A percentile compares a stretch with the other conserved stretches of the same genome.
phyloP scores from a whole-genome alignment of 2,113 vertebrate species.

The Hippopotamus amphibius region DNA sequence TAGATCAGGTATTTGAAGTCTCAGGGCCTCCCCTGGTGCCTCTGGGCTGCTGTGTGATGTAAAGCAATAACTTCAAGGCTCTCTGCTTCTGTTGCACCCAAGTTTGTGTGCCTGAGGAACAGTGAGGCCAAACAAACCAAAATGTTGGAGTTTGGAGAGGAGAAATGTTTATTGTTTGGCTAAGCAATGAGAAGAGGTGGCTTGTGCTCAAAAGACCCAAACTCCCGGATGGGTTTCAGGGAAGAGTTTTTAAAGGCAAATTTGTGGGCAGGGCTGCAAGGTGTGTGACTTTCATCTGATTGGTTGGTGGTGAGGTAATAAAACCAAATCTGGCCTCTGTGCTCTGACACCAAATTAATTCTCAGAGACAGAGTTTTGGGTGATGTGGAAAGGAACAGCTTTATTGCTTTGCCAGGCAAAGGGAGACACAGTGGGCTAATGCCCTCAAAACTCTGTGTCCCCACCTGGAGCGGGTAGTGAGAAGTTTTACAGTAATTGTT shows the following conservation, averaged over 20 bases:
- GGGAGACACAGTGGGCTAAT: not conserved
- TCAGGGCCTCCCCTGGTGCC: not conserved
- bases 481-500: not conserved
- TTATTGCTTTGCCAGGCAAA: not conserved
- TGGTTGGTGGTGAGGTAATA: not conserved
- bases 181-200: not conserved
- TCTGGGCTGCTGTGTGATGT: not conserved
- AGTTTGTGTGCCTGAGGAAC: not conserved
- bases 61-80: not conserved
- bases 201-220: not conserved
- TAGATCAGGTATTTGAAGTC: not conserved
- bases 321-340: not conserved
- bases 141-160: not conserved
- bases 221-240: not conserved
- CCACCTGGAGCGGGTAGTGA: no score
- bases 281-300: not conserved
- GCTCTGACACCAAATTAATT: not conserved
- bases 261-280: not conserved
- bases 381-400: not conserved
- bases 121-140: not conserved
- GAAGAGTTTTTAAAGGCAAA: not conserved
- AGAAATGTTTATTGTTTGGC: not conserved
- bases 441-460: not conserved
- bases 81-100: not conserved
- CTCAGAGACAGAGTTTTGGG: not conserved